A percentile compares a stretch with the other conserved stretches of the same genome.
phyloP scores from a whole-genome alignment of 35 echinoderm and acorn worm species.

The Hemicentrotus pulcherrimus region DNA sequence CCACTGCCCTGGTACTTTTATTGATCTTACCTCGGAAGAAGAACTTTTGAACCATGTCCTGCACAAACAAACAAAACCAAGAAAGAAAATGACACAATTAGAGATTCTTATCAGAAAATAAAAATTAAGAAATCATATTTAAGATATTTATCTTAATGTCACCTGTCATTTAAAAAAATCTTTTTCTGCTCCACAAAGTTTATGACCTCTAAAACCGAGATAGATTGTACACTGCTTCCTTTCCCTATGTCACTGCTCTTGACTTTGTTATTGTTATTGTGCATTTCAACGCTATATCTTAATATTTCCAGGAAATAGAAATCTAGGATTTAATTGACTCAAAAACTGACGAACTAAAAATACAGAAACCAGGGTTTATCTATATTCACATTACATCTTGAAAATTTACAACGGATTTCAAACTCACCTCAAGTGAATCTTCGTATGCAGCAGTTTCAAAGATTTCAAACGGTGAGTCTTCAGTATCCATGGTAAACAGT shows the following conservation, averaged over 20 bases:
- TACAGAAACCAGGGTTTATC: too few species aligned
- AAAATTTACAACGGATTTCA: background rate
- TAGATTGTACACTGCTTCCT: too few species aligned
- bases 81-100: background rate
- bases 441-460: slow-evolving; percentile 44
- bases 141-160: too few species aligned
- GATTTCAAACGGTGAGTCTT: slow-evolving; percentile 58
- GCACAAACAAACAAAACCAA: background rate
- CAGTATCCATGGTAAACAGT: slow-evolving; percentile 41
- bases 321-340: too few species aligned
- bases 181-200: too few species aligned
- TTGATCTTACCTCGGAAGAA: slow-evolving; percentile 54
- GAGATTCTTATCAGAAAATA: background rate
- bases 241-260: too few species aligned
- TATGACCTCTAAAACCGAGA: too few species aligned
- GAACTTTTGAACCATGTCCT: slow-evolving; percentile 63
- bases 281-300: too few species aligned
- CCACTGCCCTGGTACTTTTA: background rate
- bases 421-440: slow-evolving; percentile 62
- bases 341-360: background rate
- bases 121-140: too few species aligned
- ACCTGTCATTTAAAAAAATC: too few species aligned
- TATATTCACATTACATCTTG: background rate
- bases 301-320: too few species aligned
- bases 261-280: too few species aligned